phyloP scores from a whole-genome alignment of 2,888 invertebrate species.

The Hartigia nigra region DNA sequence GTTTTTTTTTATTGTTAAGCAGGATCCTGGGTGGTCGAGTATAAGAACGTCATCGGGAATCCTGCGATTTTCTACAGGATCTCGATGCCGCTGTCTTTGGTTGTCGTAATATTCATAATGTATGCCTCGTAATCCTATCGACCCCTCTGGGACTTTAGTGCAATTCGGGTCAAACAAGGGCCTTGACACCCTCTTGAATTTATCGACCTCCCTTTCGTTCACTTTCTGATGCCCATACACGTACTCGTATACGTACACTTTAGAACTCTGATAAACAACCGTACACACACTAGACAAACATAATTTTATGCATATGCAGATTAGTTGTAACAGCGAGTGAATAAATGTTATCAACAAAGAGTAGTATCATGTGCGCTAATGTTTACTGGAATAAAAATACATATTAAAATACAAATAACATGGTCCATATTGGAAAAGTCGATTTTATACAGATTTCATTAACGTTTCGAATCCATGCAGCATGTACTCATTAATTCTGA shows the following conservation, averaged over 20 bases:
- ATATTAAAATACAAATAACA: neutral
- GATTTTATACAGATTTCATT: neutral
- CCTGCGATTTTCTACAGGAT: neutral
- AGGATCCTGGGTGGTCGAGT: neutral
- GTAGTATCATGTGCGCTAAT: neutral
- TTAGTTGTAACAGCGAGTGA: neutral
- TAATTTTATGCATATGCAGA: neutral
- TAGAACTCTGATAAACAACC: neutral
- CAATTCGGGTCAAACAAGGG: neutral
- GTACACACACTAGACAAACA: neutral
- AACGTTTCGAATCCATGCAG: neutral
- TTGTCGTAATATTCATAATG: conserved; percentile 1
- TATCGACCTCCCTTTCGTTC: neutral
- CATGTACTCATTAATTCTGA: neutral
- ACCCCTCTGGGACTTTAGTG: neutral
- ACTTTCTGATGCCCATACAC: neutral
- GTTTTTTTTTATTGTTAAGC: neutral
- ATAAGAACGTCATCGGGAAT: neutral
- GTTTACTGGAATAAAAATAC: neutral
- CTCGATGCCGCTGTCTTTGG: neutral
- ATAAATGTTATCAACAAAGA: neutral
- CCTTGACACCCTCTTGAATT: neutral
- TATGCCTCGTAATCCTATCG: conserved; percentile 7
- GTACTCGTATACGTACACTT: neutral
- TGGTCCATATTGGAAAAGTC: neutral